phyloP scores from a whole-genome alignment of 2,797 vertebrate genomes.

The Tarsius wallacei region DNA sequence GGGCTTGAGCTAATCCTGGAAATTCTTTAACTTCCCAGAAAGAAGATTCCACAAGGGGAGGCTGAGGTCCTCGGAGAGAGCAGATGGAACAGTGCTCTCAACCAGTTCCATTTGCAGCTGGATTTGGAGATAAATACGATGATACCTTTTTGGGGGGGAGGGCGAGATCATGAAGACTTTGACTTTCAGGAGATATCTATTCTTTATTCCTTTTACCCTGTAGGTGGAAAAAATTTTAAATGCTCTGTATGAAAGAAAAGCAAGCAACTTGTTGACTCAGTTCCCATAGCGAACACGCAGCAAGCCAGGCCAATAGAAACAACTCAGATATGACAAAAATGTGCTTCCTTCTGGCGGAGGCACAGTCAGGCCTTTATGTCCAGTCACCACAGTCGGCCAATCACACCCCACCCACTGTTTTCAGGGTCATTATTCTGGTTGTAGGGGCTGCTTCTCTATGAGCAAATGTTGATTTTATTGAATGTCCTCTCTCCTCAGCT shows the following conservation, averaged over 20 bases:
- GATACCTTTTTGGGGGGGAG: neutral
- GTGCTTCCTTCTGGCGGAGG: conserved; percentile 82
- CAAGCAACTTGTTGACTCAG: conserved; percentile 79
- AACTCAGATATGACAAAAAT: conserved; percentile 85
- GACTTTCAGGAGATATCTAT: conserved; percentile 74
- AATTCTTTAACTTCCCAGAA: conserved; percentile 88
- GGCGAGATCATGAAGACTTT: conserved; percentile 63
- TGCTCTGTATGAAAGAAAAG: conserved; percentile 72
- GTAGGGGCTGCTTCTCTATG: conserved; percentile 73
- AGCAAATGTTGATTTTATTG: conserved; percentile 82
- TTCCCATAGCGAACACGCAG: conserved; percentile 82
- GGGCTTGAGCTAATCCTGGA: conserved; percentile 89
- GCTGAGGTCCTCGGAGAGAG: conserved; percentile 85
- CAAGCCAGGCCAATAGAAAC: conserved; percentile 79
- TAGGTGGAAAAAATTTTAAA: neutral
- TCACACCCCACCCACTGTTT: conserved; percentile 79
- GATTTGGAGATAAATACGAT: conserved; percentile 74
- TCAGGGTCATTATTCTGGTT: conserved; percentile 75
- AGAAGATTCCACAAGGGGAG: conserved; percentile 86
- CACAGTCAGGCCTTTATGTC: conserved; percentile 80
- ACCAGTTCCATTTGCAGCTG: conserved; percentile 82
- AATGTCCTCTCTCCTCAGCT: conserved; percentile 43
- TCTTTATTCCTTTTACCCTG: conserved; percentile 68
- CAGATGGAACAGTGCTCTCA: conserved; percentile 81
- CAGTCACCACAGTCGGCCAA: conserved; percentile 72